These are phyloP conservation scores for Macaca nemestrina DNA, from an alignment of 2,113 vertebrate genomes.

Conservation along the genomic window DNA sequence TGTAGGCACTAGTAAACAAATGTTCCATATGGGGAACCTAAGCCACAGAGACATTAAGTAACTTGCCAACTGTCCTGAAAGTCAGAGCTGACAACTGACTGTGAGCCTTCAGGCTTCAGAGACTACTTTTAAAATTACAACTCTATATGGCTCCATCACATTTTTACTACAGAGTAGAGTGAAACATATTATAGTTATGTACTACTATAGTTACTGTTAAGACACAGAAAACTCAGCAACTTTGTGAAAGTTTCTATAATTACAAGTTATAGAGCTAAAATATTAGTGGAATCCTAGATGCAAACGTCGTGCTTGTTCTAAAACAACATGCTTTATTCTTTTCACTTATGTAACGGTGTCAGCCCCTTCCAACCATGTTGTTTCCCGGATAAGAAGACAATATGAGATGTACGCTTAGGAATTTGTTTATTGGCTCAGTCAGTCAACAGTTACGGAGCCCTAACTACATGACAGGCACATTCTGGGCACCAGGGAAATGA, in stretches of 20 bases:
- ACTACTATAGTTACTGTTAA: not conserved
- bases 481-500: not conserved
- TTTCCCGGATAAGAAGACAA: not conserved
- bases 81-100: not conserved
- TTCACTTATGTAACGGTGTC: not conserved
- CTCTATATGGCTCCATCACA: not conserved
- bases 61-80: not conserved
- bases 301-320: not conserved
- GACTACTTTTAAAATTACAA: not conserved
- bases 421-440: not conserved
- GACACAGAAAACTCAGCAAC: not conserved
- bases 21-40: not conserved
- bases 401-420: not conserved
- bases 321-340: not conserved
- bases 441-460: not conserved
- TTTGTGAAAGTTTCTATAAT: not conserved
- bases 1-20: not conserved
- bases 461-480: not conserved
- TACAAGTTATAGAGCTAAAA: not conserved
- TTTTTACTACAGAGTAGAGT: not conserved
- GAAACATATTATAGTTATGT: not conserved
- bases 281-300: not conserved
- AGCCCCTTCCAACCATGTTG: not conserved
- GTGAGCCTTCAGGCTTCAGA: not conserved
- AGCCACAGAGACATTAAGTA: not conserved